Evolutionary conservation across 2,888 invertebrate genomes (phyloP), one percentile per base, ranked within the genome.

Genomic region (Drosophila pseudotalamancana): DNA sequence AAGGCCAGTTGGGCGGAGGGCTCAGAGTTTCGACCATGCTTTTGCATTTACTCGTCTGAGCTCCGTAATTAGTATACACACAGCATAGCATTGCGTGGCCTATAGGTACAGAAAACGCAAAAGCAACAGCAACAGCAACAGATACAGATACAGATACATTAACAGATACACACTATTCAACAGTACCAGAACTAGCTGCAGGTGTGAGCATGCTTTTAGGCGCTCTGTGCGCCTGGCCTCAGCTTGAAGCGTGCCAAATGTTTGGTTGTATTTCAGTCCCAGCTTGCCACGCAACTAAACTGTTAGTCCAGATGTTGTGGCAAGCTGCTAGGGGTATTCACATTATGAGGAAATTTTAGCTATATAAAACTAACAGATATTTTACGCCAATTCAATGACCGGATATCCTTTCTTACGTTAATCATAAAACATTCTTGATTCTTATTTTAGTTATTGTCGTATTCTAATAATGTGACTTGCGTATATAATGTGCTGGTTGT

Each of bases 161-260:
- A n/a, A 42, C 21, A 35, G 27, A 40, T 48, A 37, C 49, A 25
- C 40, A 60, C 27, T 32, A n/a, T 39, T 49, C 19, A 49, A 49
- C 53, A 27, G 42, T 12, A 46, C 16, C 14, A 39, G 27, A 21
- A 39, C 19, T 34, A 16, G 14, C 2, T 51, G 54, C 49, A 69
- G 60, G 72, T 50, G 72, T 34, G 29, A 74, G 82, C 85, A 49
- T 68, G 74, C 86, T 83, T 87, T 82, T 85, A 72, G 74, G 79
- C 78, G 83, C 56, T 60, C 87, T 83, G 83, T 39, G 79, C 87
- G 76, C 83, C 83, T 78, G 77, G 35, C 32, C 62, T 70, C 32
- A 66, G 57, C 62, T 43, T 74, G 74, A 42, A 72, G 83, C 73
- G 76, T 83, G 83, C 83, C 83, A 83, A 83, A 82, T 87, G 87